A percentile compares a stretch with the other conserved stretches of the same genome.
These are phyloP conservation scores for Jordanella pulchra DNA, from an alignment of 2,797 vertebrate species.

Conservation along the genomic window DNA sequence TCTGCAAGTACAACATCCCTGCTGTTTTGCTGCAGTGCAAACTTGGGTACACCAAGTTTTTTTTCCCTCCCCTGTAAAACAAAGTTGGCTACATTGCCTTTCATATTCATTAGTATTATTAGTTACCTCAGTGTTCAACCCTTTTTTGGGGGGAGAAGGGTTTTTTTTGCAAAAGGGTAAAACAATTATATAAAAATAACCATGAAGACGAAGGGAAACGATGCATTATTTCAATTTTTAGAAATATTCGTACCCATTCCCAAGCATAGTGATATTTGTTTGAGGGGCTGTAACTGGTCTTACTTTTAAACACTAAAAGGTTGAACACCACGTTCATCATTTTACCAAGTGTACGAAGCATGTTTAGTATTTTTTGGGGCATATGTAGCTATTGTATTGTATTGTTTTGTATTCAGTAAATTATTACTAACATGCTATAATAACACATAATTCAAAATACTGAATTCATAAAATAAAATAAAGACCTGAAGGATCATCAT, in stretches of 20 bases:
- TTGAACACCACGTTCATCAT: too few relatives aligned
- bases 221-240: neutral
- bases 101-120: too few relatives aligned
- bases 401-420: too few relatives aligned
- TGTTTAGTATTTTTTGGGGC: too few relatives aligned
- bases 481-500: too few relatives aligned
- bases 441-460: too few relatives aligned
- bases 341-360: too few relatives aligned
- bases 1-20: conserved; percentile 39
- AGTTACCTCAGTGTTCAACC: neutral
- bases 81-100: neutral
- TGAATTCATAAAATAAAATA: too few relatives aligned
- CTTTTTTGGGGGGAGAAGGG: neutral
- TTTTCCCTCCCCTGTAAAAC: conserved; percentile 10
- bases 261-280: neutral
- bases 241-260: too few relatives aligned
- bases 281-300: neutral
- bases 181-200: neutral
- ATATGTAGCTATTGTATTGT: too few relatives aligned
- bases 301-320: neutral
- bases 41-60: conserved; percentile 16
- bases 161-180: neutral
- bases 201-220: neutral
- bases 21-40: conserved; percentile 33
- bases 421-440: too few relatives aligned